phyloP scores from a whole-genome alignment of 1,140 invertebrate genomes.

The Eriocheir sinensis region DNA sequence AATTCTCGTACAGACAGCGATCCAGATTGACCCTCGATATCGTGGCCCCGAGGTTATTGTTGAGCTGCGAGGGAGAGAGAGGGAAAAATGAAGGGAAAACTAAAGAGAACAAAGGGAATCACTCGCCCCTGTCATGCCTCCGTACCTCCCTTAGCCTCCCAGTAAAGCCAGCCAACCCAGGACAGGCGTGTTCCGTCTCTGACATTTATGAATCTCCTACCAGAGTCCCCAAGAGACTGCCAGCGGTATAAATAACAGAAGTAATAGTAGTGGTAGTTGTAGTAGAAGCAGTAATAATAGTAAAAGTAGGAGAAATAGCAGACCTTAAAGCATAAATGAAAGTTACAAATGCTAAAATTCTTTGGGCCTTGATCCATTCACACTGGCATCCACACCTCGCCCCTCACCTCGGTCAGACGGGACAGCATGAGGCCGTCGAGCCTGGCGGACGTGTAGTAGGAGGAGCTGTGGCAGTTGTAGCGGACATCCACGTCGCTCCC shows the following conservation, averaged over 20 bases:
- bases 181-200: background rate
- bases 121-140: background rate
- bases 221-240: background rate
- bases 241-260: background rate
- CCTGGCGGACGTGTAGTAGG: constrained; percentile 96
- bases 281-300: background rate
- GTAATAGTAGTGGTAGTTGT: background rate
- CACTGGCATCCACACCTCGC: background rate
- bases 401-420: constrained; percentile 85
- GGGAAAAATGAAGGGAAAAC: background rate
- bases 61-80: constrained; percentile 86
- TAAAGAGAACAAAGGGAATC: background rate
- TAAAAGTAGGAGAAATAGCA: background rate
- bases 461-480: constrained; percentile 96
- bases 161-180: background rate
- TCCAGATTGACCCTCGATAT: constrained; percentile 99
- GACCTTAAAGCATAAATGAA: too few relatives aligned
- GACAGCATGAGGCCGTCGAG: constrained; percentile 96
- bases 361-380: background rate
- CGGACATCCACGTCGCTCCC: constrained; percentile 90
- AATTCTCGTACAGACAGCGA: constrained; percentile 96
- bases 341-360: too few relatives aligned
- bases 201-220: background rate
- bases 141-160: background rate
- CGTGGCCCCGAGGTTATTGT: constrained; percentile 94